Evolutionary conservation across 2,888 invertebrate genomes (phyloP).

Genomic region (Schizotus pectinicornis): DNA sequence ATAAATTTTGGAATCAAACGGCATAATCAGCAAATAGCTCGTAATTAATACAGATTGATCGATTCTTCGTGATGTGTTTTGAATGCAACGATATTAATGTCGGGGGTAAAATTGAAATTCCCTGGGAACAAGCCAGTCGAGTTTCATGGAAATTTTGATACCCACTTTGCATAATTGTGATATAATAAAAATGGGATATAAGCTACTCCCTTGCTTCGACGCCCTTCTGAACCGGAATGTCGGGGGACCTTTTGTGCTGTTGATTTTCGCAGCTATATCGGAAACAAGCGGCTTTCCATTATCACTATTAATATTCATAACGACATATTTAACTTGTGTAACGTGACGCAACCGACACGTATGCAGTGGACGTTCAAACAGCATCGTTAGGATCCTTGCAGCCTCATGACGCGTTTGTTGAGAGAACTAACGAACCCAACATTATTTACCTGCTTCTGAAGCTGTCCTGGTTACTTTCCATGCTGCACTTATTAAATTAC

Average conservation of each 20-base stretch:
- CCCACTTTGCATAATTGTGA: constrained; percentile 29
- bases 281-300: constrained; percentile 13
- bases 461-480: too few relatives aligned
- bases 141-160: constrained; percentile 28
- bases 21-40: constrained; percentile 19
- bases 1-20: constrained; percentile 4
- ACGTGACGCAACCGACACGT: too few relatives aligned
- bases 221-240: constrained; percentile 8
- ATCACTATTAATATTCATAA: constrained; percentile 19
- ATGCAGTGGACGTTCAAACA: too few relatives aligned
- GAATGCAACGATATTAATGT: constrained; percentile 11
- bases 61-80: constrained; percentile 19
- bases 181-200: constrained; percentile 25
- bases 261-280: constrained; percentile 19
- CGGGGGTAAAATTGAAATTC: constrained; percentile 26
- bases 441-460: too few relatives aligned
- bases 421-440: too few relatives aligned
- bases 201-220: constrained; percentile 19
- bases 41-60: constrained; percentile 23
- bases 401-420: too few relatives aligned
- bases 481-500: too few relatives aligned
- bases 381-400: too few relatives aligned
- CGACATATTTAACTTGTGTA: constrained; percentile 14
- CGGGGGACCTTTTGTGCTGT: constrained; percentile 22
- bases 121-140: constrained; percentile 18